Base-by-base conservation (phyloP, 1,140 invertebrate species). In the Steinernema feltiae region DNA sequence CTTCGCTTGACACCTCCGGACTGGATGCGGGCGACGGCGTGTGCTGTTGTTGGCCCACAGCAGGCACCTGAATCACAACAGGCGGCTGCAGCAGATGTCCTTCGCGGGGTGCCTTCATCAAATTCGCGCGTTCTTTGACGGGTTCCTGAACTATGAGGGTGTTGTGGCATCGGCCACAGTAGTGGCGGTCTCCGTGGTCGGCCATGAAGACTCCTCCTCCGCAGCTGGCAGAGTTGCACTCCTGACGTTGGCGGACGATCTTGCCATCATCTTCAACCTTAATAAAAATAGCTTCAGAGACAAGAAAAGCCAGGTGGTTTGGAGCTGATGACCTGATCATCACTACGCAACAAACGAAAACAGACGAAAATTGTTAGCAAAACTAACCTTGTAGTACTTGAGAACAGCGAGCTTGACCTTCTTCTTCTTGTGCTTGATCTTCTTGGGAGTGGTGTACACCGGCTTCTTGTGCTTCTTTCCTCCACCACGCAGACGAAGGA, bases 381-480 rank as follows among this genome's bases (percentile, higher is more conserved):
- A 41, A 77, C 79, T 82, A 89, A 98, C 96, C 92, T 98, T 98
- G 89, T 99, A 99, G 88, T 92, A 99, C 89, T 97, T 98, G 63
- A 99, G 90, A 29, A 98, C 94, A 81, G 95, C 92, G 80, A 99
- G 90, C 90, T 99, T 99, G 88, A 98, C 94, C 91, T 99, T 99
- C 95, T 98, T 99, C 91, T 97, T 96, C 92, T 99, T 98, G 88
- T 99, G 97, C 89, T 98, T 98, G 87, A 96, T 98, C 90, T 99
- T 99, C 88, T 99, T 99, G 73, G 97, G 97, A 24, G 97, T 99
- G 48, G 95, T 98, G 90, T 99, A 99, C 90, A 98, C 98, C 94
- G 99, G 99, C 96, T 99, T 99, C 94, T 99, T 99, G 81, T 96
- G 91, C 88, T 99, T 99, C 90, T 99, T 99, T 81, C 95, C 97